A percentile compares a stretch with the other conserved stretches of the same genome.
phyloP scores from a whole-genome alignment of 2,888 invertebrate genomes.

The Leucophenga maculata region DNA sequence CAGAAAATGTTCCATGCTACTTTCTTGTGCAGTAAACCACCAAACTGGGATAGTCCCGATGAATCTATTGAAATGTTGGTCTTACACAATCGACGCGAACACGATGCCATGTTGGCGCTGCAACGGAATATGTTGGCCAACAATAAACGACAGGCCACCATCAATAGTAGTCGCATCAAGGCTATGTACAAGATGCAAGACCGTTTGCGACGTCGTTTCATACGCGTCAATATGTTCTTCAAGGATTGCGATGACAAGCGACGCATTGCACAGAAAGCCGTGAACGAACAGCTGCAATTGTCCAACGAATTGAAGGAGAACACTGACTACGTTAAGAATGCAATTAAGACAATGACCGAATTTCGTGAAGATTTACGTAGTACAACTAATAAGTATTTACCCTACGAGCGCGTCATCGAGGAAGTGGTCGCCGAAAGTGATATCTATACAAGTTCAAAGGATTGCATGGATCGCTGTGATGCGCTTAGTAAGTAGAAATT shows the following conservation, averaged over 20 bases:
- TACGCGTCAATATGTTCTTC: constrained; percentile 69
- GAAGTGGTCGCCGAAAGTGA: constrained; percentile 65
- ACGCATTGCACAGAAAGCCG: constrained; percentile 60
- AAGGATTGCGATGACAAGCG: constrained; percentile 70
- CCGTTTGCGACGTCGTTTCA: constrained; percentile 66
- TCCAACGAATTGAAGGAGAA: constrained; percentile 55
- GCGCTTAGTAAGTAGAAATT: constrained; percentile 62
- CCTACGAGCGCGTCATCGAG: constrained; percentile 67
- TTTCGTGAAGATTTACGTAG: constrained; percentile 61
- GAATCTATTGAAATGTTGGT: constrained; percentile 68
- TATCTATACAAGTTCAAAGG: constrained; percentile 66
- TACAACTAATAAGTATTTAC: constrained; percentile 64
- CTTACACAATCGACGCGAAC: constrained; percentile 67
- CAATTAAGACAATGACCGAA: constrained; percentile 49
- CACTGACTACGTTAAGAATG: constrained; percentile 54
- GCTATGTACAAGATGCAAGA: constrained; percentile 63
- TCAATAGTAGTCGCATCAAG: constrained; percentile 61
- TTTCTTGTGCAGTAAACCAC: constrained; percentile 60
- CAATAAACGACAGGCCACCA: constrained; percentile 56
- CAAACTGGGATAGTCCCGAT: constrained; percentile 70
- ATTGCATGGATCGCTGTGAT: constrained; percentile 70
- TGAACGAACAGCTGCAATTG: constrained; percentile 54
- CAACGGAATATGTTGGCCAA: constrained; percentile 66
- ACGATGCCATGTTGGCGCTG: constrained; percentile 60
- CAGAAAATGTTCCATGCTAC: too few species aligned